Base-by-base conservation (phyloP, 2,797 vertebrate species). In the Dermochelys coriacea region DNA sequence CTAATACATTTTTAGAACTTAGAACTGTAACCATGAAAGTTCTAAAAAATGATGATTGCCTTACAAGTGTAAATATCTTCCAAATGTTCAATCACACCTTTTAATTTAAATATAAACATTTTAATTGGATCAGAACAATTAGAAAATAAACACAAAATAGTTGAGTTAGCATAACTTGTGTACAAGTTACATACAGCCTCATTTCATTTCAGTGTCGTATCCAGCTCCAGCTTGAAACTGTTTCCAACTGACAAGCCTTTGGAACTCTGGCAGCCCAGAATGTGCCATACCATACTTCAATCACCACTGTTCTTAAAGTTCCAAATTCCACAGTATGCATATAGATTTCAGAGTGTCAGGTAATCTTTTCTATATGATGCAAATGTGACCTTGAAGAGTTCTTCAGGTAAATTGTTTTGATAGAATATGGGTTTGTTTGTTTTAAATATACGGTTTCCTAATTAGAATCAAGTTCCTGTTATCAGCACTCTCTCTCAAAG, bases 351-450 rank as follows among this genome's bases (percentile, higher is more conserved):
- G 80, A 89, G 5, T 61, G 8, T 11, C 37, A 79, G 4, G 74
- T 31, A 77, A 77, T 15, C 45, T 49, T 77, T 77, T 77, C 27
- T 77, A 27, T 14, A 31, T 27, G 45, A 10, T 77, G 27, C 27
- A 49, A 49, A 77, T 1, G 2, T 83, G 21, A 0, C 3, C 41
- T 86, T 71, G 52, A 55, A 82, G 0, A 2, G 0, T 1, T 79
- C 23, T 18, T 90, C 88, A 82, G 4, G 75, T 23, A 52, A 4
- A 14, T 1, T 59, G n/a, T 80, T 61, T 57, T 34, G 2, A 4
- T 52, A 50, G 82, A 88, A 83, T 1, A 45, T 0, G n/a, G n/a
- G n/a, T n/a, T n/a, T n/a, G 14, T 37, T 88, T 83, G n/a, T 61
- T 61, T 18, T 12, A 18, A 64, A 68, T 41, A 25, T 41, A 71